Conservation (phyloP, 2,888 invertebrate genomes). For the Esperia sulphurella region DNA sequence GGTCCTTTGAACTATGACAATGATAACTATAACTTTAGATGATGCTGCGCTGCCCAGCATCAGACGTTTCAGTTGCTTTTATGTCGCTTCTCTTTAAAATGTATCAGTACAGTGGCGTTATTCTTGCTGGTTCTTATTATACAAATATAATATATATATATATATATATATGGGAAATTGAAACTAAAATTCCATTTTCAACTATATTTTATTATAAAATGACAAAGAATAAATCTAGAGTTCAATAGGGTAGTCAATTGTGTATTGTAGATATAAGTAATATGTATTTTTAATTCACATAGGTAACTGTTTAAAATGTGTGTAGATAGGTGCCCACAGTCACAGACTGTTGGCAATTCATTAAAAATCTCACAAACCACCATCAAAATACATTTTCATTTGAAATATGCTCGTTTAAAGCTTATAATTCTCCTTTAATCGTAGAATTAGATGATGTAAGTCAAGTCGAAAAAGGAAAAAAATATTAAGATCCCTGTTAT, state of each 20-base stretch:
- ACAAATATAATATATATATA: too few relatives aligned
- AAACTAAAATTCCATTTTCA: constrained; percentile 54
- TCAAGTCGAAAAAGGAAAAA: constrained; percentile 59
- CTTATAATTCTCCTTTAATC: constrained; percentile 38
- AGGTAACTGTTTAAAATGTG: constrained; percentile 58
- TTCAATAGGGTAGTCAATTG: constrained; percentile 78
- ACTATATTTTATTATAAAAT: constrained; percentile 84
- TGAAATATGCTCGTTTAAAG: constrained; percentile 53
- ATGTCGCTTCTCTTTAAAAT: too few relatives aligned
- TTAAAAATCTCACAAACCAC: constrained; percentile 48
- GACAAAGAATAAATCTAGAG: constrained; percentile 86
- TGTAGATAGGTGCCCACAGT: constrained; percentile 32
- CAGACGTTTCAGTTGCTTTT: too few relatives aligned
- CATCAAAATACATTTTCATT: constrained; percentile 58
- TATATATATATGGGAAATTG: constrained; percentile 7
- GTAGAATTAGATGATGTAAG: constrained; percentile 32
- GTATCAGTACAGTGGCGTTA: too few relatives aligned
- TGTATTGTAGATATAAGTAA: constrained; percentile 54
- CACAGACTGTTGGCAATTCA: constrained; percentile 37
- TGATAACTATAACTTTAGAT: too few relatives aligned
- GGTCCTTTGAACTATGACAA: too few relatives aligned
- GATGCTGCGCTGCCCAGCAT: too few relatives aligned
- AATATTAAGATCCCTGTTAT: constrained; percentile 72
- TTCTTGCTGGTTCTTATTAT: too few relatives aligned
- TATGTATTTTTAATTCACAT: constrained; percentile 56